Percentiles rank a stretch among this genome's conserved stretches.
These are phyloP conservation scores for Drosophila suzukii DNA, from an alignment of 1,140 invertebrate species.

Conservation along the genomic window DNA sequence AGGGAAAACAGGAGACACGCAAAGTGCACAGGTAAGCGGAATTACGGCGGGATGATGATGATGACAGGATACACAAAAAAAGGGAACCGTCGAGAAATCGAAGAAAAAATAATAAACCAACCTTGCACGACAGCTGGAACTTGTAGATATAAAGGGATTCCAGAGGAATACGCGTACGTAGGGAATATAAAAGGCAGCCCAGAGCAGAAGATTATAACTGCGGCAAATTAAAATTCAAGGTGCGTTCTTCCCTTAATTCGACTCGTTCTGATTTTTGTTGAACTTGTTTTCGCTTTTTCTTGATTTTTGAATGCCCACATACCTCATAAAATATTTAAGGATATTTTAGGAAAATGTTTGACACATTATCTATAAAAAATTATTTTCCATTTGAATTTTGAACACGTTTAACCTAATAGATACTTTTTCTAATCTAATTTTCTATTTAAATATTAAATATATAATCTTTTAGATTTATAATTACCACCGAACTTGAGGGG, in stretches of 20 bases:
- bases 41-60: constrained; percentile 48
- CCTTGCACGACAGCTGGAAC: constrained; percentile 47
- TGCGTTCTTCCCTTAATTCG: constrained; percentile 36
- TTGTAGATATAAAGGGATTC: constrained; percentile 23
- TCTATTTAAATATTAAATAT: too few species aligned
- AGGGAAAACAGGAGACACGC: constrained; percentile 35
- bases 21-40: constrained; percentile 73
- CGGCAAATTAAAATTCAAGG: constrained; percentile 62
- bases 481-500: too few species aligned
- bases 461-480: too few species aligned
- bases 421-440: too few species aligned
- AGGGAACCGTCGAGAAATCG: constrained; percentile 19
- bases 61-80: constrained; percentile 72
- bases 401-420: too few species aligned
- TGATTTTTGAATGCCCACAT: background rate
- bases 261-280: background rate
- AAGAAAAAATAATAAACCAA: constrained; percentile 30
- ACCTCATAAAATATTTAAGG: background rate
- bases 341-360: background rate
- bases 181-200: background rate
- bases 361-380: too few species aligned
- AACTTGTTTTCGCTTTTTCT: constrained; percentile 31
- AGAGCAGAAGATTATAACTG: constrained; percentile 8
- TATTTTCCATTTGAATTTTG: too few species aligned
- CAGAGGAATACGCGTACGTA: constrained; percentile 7